phyloP scores from a whole-genome alignment of 2,888 invertebrate species.

The Orthosia incerta region DNA sequence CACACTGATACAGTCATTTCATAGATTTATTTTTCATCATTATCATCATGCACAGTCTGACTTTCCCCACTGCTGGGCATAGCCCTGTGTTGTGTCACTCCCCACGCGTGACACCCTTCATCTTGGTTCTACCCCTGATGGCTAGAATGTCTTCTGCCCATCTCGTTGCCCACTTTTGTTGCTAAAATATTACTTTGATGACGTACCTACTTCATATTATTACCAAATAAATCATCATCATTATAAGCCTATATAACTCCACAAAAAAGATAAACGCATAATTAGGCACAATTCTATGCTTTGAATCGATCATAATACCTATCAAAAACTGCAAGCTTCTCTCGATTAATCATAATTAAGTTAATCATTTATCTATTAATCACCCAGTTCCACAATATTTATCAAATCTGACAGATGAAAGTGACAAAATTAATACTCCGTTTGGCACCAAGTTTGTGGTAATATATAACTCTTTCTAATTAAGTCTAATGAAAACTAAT shows the following conservation, averaged over 20 bases:
- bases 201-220: neutral
- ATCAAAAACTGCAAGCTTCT: constrained; percentile 10
- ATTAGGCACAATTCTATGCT: constrained; percentile 27
- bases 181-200: neutral
- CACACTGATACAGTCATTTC: too few species aligned
- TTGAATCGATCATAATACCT: constrained; percentile 52
- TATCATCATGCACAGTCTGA: too few species aligned
- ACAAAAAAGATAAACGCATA: constrained; percentile 23
- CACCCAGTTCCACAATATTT: constrained; percentile 57
- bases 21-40: too few species aligned
- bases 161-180: neutral
- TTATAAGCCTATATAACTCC: constrained; percentile 9
- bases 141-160: too few species aligned
- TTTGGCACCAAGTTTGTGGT: constrained; percentile 50
- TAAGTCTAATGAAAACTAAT: constrained; percentile 69
- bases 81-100: too few species aligned
- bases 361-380: constrained; percentile 51
- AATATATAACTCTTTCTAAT: constrained; percentile 66
- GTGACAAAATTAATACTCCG: constrained; percentile 63
- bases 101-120: too few species aligned
- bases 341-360: constrained; percentile 62
- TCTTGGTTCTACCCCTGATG: too few species aligned
- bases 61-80: too few species aligned
- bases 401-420: constrained; percentile 63
- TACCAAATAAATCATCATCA: constrained; percentile 34